Percentiles rank a stretch among this genome's conserved stretches.
phyloP scores from a whole-genome alignment of 2,888 invertebrate species.

The Machimus atricapillus region DNA sequence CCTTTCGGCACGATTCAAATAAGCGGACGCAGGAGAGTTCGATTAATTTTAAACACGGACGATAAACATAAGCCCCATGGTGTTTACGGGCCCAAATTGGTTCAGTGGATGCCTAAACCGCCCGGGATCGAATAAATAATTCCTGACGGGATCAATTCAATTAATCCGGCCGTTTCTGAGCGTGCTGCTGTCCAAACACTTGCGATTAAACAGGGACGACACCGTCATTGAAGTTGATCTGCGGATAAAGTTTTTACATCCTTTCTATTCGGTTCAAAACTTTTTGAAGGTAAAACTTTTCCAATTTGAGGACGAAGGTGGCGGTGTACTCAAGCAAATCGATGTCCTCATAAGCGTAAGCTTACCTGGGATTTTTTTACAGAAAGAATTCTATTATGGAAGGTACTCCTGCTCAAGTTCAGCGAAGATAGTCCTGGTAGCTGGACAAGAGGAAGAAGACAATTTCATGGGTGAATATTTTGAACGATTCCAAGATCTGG shows the following conservation, averaged over 20 bases:
- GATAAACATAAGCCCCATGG: background rate
- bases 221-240: background rate
- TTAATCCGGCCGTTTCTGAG: background rate
- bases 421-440: background rate
- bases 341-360: background rate
- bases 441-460: background rate
- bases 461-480: background rate
- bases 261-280: background rate
- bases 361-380: background rate
- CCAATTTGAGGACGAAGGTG: background rate
- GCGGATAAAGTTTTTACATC: background rate
- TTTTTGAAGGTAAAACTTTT: background rate
- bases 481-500: background rate
- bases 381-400: background rate
- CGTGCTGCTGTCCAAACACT: background rate
- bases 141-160: background rate
- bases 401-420: background rate
- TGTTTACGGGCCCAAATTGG: background rate
- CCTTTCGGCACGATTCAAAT: background rate
- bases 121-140: background rate
- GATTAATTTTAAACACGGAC: background rate
- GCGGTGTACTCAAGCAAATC: background rate
- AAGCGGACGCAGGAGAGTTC: background rate
- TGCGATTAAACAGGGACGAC: background rate
- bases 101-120: background rate